Base-by-base conservation (phyloP, 2,888 invertebrate genomes). In the Hydrotaea cyrtoneurina region DNA sequence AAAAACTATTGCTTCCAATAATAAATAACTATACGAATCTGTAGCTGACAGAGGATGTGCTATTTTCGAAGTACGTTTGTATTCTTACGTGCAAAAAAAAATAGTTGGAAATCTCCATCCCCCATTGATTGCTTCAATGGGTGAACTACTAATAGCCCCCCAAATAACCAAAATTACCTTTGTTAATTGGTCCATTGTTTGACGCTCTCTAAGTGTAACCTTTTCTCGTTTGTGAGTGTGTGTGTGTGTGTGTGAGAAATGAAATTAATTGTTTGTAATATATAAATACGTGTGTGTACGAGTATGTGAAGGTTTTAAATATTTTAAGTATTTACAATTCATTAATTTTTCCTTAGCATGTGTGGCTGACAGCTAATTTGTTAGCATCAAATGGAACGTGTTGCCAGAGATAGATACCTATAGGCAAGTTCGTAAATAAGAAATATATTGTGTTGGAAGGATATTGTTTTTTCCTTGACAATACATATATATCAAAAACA, bases 281-380 rank as follows among this genome's bases (percentile, higher is more conserved):
- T 57, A 21, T 15, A 2, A 26, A 26, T 7, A 31, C 31, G 31
- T 31, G 59, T 59, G 23, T 57, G 11, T 59, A 26, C 15, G 23
- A 15, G 26, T 11, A 17, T 23, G 26, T 15, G n/a, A 23, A 26
- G 13, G 31, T 31, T 31, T 59, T 59, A 59, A 59, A 59, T 59
- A 21, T 57, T 57, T 57, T 57, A 19, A 21, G 57, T 59, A 59
- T 26, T 59, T 59, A 26, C 11, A 59, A n/a, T 15, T 59, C 59
- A 59, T 59, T 59, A 59, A 59, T 59, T 59, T 26, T 59, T 11
- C 23, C 23, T 15, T 26, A 57, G 31, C 57, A 57, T 17, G 26
- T 59, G 59, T n/a, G 13, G 26, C 10, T 59, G 59, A 59, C 59
- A 59, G 59, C 26, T 59, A 59, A 59, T 59, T 59, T 59, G 59